Base-by-base conservation (phyloP, 2,797 vertebrate genomes). In the Eupleurogrammus muticus region DNA sequence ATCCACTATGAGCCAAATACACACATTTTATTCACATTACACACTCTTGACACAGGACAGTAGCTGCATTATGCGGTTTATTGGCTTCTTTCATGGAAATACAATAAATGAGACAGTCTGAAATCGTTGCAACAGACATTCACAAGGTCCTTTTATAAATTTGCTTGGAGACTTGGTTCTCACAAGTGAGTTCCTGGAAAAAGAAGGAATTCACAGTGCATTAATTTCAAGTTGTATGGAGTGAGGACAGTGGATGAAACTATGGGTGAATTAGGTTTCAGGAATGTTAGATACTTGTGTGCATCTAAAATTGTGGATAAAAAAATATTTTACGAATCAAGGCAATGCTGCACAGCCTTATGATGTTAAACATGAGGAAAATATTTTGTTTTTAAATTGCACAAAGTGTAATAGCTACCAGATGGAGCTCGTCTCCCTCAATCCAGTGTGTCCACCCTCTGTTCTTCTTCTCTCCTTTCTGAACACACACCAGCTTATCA, bases 371-470 rank as follows among this genome's bases (percentile, higher is more conserved):
- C 2, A 9, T 40, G 5, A 32, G 11, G 24, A 24, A 12, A 42
- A 4, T 1, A 16, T 6, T 8, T 50, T 16, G n/a, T 57, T 42
- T 44, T 16, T 28, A 12, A 24, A 46, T 38, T 62, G 36, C 5
- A 47, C 4, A 44, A 9, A 46, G 5, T 62, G 2, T 44, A 16
- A 14, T 17, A 28, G 28, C 28, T 28, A 98, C 96, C 95, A 97
- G 84, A 61, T 96, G 87, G 42, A 98, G 95, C 40, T 93, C 67
- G 7, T 95, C 94, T 70, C 93, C 96, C 69, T 97, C 80, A 4
- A 97, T 90, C 97, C 97, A 97, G 40, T 98, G 97, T 49, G 81
- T 93, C 96, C 96, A 98, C 1, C 96, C 95, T 70, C 96, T 83
- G 85, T 95, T 94, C 63, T 90, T 94, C 89, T 96, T 97, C 53